phyloP scores from a whole-genome alignment of 2,113 vertebrate species.

The Macaca fascicularis region DNA sequence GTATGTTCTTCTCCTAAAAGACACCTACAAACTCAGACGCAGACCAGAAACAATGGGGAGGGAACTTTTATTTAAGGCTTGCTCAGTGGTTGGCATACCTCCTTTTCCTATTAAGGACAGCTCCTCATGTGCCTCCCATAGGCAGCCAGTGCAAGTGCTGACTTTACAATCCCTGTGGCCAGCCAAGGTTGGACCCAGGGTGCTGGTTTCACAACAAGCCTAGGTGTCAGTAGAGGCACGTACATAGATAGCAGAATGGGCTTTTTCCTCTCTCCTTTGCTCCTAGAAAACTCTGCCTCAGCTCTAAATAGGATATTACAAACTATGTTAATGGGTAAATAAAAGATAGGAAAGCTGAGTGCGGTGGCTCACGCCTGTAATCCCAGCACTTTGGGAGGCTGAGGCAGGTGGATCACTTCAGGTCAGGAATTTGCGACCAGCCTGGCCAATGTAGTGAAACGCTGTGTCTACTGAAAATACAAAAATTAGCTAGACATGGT shows the following conservation, averaged over 20 bases:
- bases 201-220: background rate
- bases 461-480: too few relatives aligned
- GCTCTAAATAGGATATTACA: background rate
- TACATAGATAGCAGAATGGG: fast-evolving
- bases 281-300: background rate
- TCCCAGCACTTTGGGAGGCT: background rate
- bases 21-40: background rate
- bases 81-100: background rate
- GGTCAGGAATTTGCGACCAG: too few relatives aligned
- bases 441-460: too few relatives aligned
- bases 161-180: fast-evolving
- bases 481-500: background rate
- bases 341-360: background rate
- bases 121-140: fast-evolving
- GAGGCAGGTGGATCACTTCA: too few relatives aligned
- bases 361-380: background rate
- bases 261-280: background rate
- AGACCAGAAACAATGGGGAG: background rate
- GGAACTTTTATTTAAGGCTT: background rate
- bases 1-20: background rate
- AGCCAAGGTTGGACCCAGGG: fast-evolving
- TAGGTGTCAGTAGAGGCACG: background rate
- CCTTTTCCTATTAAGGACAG: background rate
- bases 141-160: too few relatives aligned
- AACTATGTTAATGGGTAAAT: too few relatives aligned